Percentiles rank a stretch among this genome's conserved stretches.
Evolutionary conservation across 2,888 invertebrate species (phyloP).

Genomic region (Apamea crenata): DNA sequence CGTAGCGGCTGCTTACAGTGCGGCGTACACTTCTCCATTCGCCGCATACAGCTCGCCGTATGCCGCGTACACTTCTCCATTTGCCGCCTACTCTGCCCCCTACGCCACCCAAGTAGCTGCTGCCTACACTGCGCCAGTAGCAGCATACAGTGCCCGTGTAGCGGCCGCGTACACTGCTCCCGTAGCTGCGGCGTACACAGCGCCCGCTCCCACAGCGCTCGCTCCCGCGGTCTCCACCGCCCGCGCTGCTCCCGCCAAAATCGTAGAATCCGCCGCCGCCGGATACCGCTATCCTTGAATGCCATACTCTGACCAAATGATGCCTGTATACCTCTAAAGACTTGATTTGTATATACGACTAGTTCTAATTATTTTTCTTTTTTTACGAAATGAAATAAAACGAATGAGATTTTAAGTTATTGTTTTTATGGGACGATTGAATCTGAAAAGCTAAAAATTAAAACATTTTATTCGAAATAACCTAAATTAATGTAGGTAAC

Average conservation of each 20-base stretch:
- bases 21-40: slow-evolving; percentile 50
- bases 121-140: slow-evolving; percentile 66
- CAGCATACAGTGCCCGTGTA: slow-evolving; percentile 65
- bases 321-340: slow-evolving; percentile 79
- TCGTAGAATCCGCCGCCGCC: slow-evolving; percentile 88
- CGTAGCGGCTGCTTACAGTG: slow-evolving; percentile 59
- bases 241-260: slow-evolving; percentile 91
- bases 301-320: slow-evolving; percentile 72
- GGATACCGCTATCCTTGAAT: slow-evolving; percentile 85
- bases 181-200: slow-evolving; percentile 61
- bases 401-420: slow-evolving; percentile 41
- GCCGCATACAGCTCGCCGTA: slow-evolving; percentile 59
- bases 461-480: background rate
- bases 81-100: slow-evolving; percentile 56
- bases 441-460: too few relatives aligned
- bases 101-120: slow-evolving; percentile 64
- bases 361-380: slow-evolving; percentile 73
- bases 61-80: slow-evolving; percentile 49
- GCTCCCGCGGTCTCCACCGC: slow-evolving; percentile 90
- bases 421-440: slow-evolving; percentile 15
- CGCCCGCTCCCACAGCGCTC: slow-evolving; percentile 85
- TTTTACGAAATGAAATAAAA: slow-evolving; percentile 71
- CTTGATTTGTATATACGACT: slow-evolving; percentile 83
- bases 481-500: background rate
- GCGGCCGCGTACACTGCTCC: slow-evolving; percentile 51